Evolutionary conservation across 2,113 vertebrate genomes (phyloP).

Genomic region (Struthio camelus): DNA sequence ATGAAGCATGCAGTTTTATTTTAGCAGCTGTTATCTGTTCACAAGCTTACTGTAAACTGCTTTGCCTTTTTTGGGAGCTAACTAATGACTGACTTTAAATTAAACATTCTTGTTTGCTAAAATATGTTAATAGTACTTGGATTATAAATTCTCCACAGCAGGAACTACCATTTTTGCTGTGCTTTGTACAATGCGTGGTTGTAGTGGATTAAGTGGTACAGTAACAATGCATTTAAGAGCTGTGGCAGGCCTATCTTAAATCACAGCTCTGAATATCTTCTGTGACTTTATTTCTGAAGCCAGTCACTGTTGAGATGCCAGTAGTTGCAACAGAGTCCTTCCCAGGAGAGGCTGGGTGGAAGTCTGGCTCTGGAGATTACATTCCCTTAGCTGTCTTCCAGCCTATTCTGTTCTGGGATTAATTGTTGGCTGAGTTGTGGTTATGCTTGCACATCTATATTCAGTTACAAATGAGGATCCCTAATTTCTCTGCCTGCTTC

Average conservation of each 20-base stretch:
- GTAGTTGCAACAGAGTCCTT: not conserved
- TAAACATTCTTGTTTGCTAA: too few relatives aligned
- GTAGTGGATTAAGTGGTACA: fast-evolving
- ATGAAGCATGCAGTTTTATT: fast-evolving
- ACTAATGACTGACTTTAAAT: not conserved
- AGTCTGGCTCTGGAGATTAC: not conserved
- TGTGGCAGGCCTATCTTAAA: not conserved
- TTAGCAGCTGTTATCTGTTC: not conserved
- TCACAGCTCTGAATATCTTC: not conserved
- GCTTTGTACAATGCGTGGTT: not conserved
- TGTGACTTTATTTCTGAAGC: not conserved
- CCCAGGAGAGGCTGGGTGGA: not conserved
- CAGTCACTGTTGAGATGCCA: not conserved
- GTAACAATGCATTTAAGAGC: fast-evolving
- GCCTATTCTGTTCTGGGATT: not conserved
- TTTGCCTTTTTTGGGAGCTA: not conserved
- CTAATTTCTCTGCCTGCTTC: not conserved
- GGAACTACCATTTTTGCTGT: not conserved
- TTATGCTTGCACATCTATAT: not conserved
- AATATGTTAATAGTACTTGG: not conserved
- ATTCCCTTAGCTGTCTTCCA: not conserved
- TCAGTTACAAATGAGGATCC: not conserved
- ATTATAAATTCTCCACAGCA: not conserved
- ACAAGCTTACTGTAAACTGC: fast-evolving
- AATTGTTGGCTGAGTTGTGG: not conserved